Percentiles rank a stretch among this genome's conserved stretches.
Conservation (phyloP, 35 echinoderm and acorn worm genomes). For the Chiridota heheva region DNA sequence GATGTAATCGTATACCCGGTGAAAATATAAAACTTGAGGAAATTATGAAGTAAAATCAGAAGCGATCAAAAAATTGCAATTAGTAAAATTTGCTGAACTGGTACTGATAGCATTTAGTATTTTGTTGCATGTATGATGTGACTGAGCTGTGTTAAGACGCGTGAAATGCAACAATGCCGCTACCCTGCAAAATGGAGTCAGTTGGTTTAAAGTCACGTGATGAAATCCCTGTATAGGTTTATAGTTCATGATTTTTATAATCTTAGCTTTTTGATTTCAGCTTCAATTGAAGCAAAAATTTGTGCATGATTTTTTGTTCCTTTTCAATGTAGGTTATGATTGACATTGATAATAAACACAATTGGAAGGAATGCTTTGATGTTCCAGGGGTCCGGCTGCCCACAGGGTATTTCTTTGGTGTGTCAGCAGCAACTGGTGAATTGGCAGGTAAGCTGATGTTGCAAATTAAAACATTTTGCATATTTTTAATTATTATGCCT, state of each 20-base stretch:
- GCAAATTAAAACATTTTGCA: not conserved
- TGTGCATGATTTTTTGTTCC: not conserved
- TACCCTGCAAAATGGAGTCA: not conserved
- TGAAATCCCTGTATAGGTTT: not conserved
- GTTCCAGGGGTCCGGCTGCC: slow-evolving; percentile 60
- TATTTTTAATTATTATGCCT: not conserved
- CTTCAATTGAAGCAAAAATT: no score
- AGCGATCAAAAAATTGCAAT: no score
- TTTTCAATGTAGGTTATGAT: slow-evolving; percentile 69
- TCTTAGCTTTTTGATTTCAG: no score
- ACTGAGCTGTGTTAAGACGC: not conserved
- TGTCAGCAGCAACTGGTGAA: slow-evolving; percentile 79
- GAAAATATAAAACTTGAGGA: no score
- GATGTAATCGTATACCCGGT: no score
- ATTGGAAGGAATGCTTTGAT: slow-evolving; percentile 96
- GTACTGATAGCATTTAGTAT: no score
- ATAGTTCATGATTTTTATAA: not conserved
- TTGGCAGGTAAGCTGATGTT: slow-evolving; percentile 66
- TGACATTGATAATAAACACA: slow-evolving; percentile 73
- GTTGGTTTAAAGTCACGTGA: not conserved
- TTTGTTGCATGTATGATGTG: no score
- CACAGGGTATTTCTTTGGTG: slow-evolving; percentile 89
- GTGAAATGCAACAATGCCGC: not conserved
- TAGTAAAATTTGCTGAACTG: no score
- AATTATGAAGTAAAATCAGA: no score